Evolutionary conservation across 1,140 invertebrate genomes (phyloP).

Genomic region (Macrobrachium rosenbergii): DNA sequence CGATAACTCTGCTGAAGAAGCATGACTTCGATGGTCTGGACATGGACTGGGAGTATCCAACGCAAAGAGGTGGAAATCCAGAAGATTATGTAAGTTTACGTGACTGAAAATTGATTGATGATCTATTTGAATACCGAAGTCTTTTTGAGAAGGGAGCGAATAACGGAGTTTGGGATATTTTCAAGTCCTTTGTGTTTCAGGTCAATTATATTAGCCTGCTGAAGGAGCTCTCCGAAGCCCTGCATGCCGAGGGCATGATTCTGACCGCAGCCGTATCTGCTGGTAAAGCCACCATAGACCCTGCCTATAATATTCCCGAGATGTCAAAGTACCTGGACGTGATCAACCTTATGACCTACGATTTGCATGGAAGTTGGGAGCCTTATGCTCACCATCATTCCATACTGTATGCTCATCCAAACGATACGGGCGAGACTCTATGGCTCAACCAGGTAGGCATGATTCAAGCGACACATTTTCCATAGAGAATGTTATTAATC

Average conservation of each 20-base stretch:
- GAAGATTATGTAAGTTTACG: background rate
- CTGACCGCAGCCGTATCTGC: conserved; percentile 75
- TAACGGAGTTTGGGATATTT: too few relatives aligned
- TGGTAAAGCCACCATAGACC: conserved; percentile 68
- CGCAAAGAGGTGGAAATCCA: background rate
- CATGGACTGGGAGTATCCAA: conserved; percentile 72
- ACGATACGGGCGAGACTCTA: conserved; percentile 52
- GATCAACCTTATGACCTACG: conserved; percentile 73
- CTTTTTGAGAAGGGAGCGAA: too few relatives aligned
- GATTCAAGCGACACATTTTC: background rate
- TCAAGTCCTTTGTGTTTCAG: background rate
- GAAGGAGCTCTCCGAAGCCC: conserved; percentile 79
- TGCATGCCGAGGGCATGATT: conserved; percentile 80
- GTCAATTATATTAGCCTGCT: conserved; percentile 76
- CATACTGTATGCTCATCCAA: conserved; percentile 69
- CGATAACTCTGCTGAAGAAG: conserved; percentile 67
- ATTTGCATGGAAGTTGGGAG: conserved; percentile 71
- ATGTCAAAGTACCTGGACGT: conserved; percentile 72
- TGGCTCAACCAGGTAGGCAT: conserved; percentile 70
- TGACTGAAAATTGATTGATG: too few relatives aligned
- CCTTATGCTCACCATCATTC: conserved; percentile 70
- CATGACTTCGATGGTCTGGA: conserved; percentile 71
- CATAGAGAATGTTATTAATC: too few relatives aligned
- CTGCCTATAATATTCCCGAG: conserved; percentile 72
- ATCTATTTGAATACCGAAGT: too few relatives aligned